Evolutionary conservation across 2,797 vertebrate species (phyloP).

Genomic region (Catamblyrhynchus diadema): DNA sequence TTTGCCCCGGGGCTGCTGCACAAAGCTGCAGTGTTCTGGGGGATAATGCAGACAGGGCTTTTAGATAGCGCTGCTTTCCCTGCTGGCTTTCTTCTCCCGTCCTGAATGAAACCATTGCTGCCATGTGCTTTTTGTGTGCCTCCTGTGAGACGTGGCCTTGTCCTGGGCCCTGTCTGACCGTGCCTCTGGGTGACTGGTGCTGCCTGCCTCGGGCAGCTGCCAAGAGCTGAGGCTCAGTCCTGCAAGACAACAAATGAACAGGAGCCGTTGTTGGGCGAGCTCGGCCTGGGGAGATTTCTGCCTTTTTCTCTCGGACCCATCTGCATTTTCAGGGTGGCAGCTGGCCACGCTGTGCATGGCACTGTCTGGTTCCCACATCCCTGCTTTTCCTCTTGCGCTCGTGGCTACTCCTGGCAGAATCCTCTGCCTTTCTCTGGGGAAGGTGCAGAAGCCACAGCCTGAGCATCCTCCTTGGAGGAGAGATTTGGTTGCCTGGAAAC

Average conservation of each 20-base stretch:
- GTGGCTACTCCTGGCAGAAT: fast-evolving
- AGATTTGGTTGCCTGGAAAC: conserved; percentile 5
- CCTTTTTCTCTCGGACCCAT: not conserved
- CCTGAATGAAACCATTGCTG: not conserved
- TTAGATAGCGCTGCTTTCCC: not conserved
- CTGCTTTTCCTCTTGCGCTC: fast-evolving
- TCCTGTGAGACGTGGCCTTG: not conserved
- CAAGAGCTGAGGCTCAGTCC: not conserved
- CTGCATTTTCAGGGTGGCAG: too few species aligned
- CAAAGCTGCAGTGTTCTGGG: not conserved
- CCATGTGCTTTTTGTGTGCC: not conserved
- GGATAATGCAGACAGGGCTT: not conserved
- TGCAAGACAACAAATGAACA: too few species aligned
- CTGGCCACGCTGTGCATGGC: not conserved
- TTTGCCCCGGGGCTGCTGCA: not conserved
- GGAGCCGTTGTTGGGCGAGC: not conserved
- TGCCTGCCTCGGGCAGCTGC: not conserved
- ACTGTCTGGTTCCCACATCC: fast-evolving
- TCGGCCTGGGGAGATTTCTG: fast-evolving
- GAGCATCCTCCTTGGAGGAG: not conserved
- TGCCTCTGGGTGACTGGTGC: not conserved
- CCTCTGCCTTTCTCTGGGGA: not conserved
- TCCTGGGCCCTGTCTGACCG: not conserved
- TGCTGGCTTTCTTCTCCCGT: not conserved
- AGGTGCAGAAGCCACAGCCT: not conserved